Evolutionary conservation across 2,113 vertebrate species (phyloP).

Genomic region (Lipotes vexillifer): DNA sequence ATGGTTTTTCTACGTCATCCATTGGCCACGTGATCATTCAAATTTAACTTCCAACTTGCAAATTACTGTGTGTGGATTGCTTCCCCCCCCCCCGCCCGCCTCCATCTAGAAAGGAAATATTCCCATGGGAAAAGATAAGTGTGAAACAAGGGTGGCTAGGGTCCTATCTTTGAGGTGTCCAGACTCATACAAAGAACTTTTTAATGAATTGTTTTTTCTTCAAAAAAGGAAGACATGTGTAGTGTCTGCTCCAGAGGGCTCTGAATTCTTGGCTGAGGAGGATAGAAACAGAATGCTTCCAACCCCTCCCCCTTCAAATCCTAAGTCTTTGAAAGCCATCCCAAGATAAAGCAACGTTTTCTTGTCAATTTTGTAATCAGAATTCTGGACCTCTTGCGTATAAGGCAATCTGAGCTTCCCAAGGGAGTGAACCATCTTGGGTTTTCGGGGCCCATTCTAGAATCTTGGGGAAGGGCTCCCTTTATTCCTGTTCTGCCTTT

Average conservation of each 20-base stretch:
- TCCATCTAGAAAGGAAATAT: conserved; percentile 45
- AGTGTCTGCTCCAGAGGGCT: conserved; percentile 41
- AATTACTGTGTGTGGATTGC: background rate
- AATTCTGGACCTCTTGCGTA: background rate
- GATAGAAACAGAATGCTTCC: background rate
- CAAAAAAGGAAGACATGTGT: conserved; percentile 40
- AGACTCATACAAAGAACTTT: conserved; percentile 64
- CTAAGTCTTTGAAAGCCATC: background rate
- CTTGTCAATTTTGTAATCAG: background rate
- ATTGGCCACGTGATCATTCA: background rate
- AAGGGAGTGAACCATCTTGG: background rate
- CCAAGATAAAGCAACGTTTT: background rate
- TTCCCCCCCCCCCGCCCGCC: background rate
- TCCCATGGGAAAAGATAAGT: conserved; percentile 69
- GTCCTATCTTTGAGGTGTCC: conserved; percentile 60
- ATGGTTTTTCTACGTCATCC: background rate
- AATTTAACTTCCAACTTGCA: conserved; percentile 36
- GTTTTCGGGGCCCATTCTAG: conserved; percentile 37
- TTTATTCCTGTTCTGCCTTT: conserved; percentile 66
- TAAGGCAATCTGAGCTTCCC: background rate
- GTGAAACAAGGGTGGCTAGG: background rate
- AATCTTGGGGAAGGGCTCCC: conserved; percentile 55
- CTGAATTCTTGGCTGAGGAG: conserved; percentile 17
- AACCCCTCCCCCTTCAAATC: background rate
- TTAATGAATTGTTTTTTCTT: conserved; percentile 68